Conservation (phyloP, 2,888 invertebrate genomes). For the Gisinianus flammeolus region DNA sequence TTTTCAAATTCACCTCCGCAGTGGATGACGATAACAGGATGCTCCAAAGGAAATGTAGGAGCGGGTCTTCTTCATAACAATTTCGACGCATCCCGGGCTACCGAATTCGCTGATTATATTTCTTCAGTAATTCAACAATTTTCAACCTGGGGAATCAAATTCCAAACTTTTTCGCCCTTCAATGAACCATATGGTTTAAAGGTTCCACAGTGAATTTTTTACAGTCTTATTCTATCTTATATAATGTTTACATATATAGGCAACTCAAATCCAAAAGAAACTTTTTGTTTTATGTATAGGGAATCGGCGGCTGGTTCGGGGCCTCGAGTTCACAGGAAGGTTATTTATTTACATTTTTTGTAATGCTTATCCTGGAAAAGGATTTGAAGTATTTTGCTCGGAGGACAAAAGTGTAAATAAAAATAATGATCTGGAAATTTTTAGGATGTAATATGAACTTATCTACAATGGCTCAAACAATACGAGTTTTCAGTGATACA, state of each 20-base stretch:
- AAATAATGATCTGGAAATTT: no score
- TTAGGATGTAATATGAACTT: slow-evolving; percentile 54
- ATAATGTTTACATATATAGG: slow-evolving; percentile 26
- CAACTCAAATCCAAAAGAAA: background rate
- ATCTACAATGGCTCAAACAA: slow-evolving; percentile 44
- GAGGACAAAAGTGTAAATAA: no score
- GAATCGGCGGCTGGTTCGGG: slow-evolving; percentile 28
- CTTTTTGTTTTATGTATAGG: background rate
- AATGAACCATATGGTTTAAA: slow-evolving; percentile 54
- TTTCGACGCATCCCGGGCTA: slow-evolving; percentile 44
- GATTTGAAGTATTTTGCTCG: no score
- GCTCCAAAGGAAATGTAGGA: slow-evolving; percentile 51
- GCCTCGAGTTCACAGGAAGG: slow-evolving; percentile 51
- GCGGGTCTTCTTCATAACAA: slow-evolving; percentile 51
- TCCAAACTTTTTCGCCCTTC: slow-evolving; percentile 53
- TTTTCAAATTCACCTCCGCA: slow-evolving; percentile 57
- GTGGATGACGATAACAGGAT: slow-evolving; percentile 57
- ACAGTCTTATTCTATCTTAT: slow-evolving; percentile 30
- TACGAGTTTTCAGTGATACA: slow-evolving; percentile 42
- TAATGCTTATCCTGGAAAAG: no score
- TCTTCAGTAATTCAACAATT: slow-evolving; percentile 54
- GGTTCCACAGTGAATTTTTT: no score
- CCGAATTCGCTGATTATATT: slow-evolving; percentile 52
- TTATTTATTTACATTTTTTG: no score
- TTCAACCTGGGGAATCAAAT: slow-evolving; percentile 48